Evolutionary conservation across 2,113 vertebrate species (phyloP), one percentile per base, ranked within the genome.

Genomic region (Siniperca chuatsi): DNA sequence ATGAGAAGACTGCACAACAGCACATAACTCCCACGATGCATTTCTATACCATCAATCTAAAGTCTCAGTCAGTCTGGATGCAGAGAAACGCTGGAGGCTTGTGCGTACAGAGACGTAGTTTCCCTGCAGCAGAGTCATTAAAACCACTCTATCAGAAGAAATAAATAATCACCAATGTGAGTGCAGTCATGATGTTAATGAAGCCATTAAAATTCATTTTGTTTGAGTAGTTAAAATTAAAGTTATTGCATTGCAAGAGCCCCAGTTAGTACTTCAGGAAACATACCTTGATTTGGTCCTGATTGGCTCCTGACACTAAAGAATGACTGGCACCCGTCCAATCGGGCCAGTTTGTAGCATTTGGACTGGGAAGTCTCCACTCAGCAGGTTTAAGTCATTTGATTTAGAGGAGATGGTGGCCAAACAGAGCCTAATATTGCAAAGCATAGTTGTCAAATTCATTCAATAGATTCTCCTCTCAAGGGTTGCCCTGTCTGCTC

Each of bases 1-100:
- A 67, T 23, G 86, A 79, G 67, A 57, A 48, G 81, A 75, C 86
- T 86, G 88, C 90, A 82, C 90, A 87, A 40, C 80, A 57, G 82
- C 79, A 65, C 61, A 21, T 12, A 37, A 52, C 50, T 87, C 89
- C 90, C 91, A 93, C 86, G 92, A 89, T 92, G 92, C 89, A 92
- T 84, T 83, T 85, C 86, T 85, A 76, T 83, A 92, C 61, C 72
- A 81, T 87, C 69, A 76, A 84, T 85, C 81, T 85, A 68, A 68
- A 78, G 75, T 58, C 40, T 46, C 44, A 15, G 46, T 64, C 52
- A 46, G 40, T 62, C 16, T n/a, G 79, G 50, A 21, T 16, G 72
- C 55, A 35, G 44, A 67, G 50, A n/a, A 48, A 42, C 0, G 52
- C 70, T 48, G 29, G 60, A 75, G 78, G 77, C 82, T 50, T 37